A percentile compares a stretch with the other conserved stretches of the same genome.
Conservation (phyloP, 2,888 invertebrate genomes). For the Cotesia congregata region DNA sequence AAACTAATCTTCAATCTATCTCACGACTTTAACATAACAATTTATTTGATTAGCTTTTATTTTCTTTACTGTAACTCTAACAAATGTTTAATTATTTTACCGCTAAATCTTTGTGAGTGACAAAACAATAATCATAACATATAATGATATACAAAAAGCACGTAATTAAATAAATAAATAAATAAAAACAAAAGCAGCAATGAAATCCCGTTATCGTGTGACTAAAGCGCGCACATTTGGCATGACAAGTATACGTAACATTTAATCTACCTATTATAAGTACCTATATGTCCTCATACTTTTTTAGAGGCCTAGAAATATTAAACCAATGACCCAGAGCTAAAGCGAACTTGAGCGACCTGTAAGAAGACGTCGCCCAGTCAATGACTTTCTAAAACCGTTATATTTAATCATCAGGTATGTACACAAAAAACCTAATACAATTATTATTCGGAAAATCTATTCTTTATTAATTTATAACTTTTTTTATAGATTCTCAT, state of each 20-base stretch:
- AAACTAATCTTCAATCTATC: neutral
- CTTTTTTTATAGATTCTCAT: too few species aligned
- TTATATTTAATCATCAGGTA: conserved; percentile 61
- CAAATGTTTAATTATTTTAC: neutral
- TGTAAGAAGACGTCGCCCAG: conserved; percentile 33
- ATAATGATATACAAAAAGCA: neutral
- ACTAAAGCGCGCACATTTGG: neutral
- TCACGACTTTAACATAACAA: neutral
- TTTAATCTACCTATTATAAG: neutral
- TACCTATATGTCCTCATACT: neutral
- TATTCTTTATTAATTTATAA: neutral
- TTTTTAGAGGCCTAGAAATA: conserved; percentile 8
- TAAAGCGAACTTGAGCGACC: conserved; percentile 43
- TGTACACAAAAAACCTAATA: conserved; percentile 11
- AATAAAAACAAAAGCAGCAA: neutral
- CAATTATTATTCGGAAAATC: neutral
- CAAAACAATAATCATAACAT: neutral
- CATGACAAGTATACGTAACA: neutral
- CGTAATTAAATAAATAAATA: neutral
- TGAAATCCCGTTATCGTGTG: neutral
- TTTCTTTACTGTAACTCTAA: too few species aligned
- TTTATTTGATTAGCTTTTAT: neutral
- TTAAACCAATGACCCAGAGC: conserved; percentile 38
- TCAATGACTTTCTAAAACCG: conserved; percentile 64
- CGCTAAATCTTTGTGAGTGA: neutral